Evolutionary conservation across 1,140 invertebrate species (phyloP).

Genomic region (Notospermus geniculatus): DNA sequence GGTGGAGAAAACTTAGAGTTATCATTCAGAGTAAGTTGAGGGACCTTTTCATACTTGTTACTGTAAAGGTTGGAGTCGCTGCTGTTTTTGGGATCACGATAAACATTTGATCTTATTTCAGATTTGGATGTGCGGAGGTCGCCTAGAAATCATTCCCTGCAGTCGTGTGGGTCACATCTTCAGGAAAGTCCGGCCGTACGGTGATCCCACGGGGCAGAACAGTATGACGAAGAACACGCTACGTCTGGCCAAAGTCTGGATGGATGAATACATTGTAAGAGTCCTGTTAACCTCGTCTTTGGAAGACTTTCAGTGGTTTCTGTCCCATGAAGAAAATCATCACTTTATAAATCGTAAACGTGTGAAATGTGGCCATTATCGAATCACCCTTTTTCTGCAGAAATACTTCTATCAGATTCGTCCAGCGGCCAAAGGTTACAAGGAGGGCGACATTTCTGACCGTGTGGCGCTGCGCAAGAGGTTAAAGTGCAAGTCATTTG

Average conservation of each 20-base stretch:
- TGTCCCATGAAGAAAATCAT: too few species aligned
- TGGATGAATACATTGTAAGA: conserved; percentile 88
- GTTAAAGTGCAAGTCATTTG: conserved; percentile 92
- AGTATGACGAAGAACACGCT: conserved; percentile 55
- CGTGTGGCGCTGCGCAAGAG: conserved; percentile 71
- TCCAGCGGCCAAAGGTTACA: conserved; percentile 64
- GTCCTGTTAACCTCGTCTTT: too few species aligned
- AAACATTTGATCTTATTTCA: conserved; percentile 42
- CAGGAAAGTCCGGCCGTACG: conserved; percentile 58
- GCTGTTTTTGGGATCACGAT: too few species aligned
- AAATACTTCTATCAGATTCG: conserved; percentile 75
- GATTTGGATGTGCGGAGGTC: conserved; percentile 95
- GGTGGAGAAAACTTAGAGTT: conserved; percentile 99
- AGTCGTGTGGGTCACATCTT: conserved; percentile 98
- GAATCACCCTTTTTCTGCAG: conserved; percentile 52
- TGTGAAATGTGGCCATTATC: too few species aligned
- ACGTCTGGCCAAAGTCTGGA: conserved; percentile 59
- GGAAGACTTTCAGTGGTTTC: too few species aligned
- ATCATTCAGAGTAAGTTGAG: conserved; percentile 91
- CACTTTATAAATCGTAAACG: too few species aligned
- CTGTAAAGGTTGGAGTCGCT: too few species aligned
- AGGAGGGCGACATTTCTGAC: conserved; percentile 85
- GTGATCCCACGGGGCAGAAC: conserved; percentile 33
- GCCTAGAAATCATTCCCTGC: conserved; percentile 91
- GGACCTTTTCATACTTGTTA: too few species aligned